Evolutionary conservation across 2,113 vertebrate species (phyloP), one percentile per base, ranked within the genome.

Genomic region (Colius striatus): DNA sequence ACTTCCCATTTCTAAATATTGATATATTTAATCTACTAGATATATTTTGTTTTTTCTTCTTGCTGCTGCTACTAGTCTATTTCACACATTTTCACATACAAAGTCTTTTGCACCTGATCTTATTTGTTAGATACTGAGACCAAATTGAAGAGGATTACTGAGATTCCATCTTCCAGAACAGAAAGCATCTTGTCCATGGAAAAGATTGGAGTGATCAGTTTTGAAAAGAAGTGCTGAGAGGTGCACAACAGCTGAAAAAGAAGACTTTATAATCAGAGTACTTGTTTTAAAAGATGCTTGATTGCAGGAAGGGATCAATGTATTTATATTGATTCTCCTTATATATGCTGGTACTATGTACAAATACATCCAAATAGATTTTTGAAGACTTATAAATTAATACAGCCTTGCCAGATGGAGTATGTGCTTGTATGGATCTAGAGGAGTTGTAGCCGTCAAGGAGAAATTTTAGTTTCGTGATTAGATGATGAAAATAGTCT

Each of bases 341-440:
- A 14, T 38, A 34, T 34, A 57, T 29, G 8, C 10, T 45, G 14
- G 4, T 81, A 74, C 21, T 12, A 3, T 62, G 21, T n/a, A 76
- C 15, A 68, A 55, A 80, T 34, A n/a, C 5, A 62, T 84, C 6
- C 23, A 86, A 65, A 68, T 9, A 22, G 14, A n/a, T 65, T 65
- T 95, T 76, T 21, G 13, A 77, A n/a, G 48, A 34, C 8, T 84
- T 91, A 60, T 60, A 94, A 87, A 74, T 43, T 50, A 77, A n/a
- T 16, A 6, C 2, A 63, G 16, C 13, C 6, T 81, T 78, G 5
- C 4, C 23, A 67, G 65, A 60, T 67, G 8, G 7, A 78, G 10
- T 19, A 23, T 71, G 61, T 43, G 2, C 23, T 66, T 89, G 1
- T 38, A 63, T 30, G 34, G 38, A 45, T 74, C n/a, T 82, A 55